A percentile compares a stretch with the other conserved stretches of the same genome.
Conservation (phyloP, 2,888 invertebrate species). For the Acrobasis repandana region DNA sequence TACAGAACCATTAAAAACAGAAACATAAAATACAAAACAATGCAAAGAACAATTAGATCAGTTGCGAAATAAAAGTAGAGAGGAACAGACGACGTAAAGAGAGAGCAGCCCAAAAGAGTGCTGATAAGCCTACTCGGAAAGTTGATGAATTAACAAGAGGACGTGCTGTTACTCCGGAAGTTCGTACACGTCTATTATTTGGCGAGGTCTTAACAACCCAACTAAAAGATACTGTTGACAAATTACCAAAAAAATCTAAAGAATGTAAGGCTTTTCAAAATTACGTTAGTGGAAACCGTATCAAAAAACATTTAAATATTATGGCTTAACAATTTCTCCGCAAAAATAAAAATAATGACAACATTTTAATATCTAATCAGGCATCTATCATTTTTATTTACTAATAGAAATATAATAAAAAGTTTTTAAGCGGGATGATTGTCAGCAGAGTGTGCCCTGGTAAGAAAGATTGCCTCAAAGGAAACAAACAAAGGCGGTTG, state of each 20-base stretch:
- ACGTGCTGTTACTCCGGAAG: constrained; percentile 23
- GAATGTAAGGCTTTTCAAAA: constrained; percentile 14
- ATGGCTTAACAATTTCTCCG: constrained; percentile 21
- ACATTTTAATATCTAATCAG: neutral
- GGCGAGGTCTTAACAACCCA: constrained; percentile 14
- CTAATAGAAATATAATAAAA: neutral
- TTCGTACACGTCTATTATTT: constrained; percentile 26
- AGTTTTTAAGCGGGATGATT: constrained; percentile 21
- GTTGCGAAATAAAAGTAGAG: constrained; percentile 17
- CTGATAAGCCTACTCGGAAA: constrained; percentile 20
- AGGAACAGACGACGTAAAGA: constrained; percentile 14
- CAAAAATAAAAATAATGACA: constrained; percentile 19
- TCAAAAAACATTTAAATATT: constrained; percentile 20
- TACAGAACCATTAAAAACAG: constrained; percentile 24
- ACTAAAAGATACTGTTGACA: constrained; percentile 21
- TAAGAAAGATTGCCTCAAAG: constrained; percentile 17
- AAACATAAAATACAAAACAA: constrained; percentile 21
- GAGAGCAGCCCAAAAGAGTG: constrained; percentile 17
- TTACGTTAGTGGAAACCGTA: constrained; percentile 16
- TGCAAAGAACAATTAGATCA: constrained; percentile 19
- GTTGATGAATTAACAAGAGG: constrained; percentile 23
- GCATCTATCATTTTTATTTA: neutral
- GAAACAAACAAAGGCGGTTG: constrained; percentile 13
- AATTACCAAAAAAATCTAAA: constrained; percentile 16
- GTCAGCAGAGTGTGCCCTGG: constrained; percentile 17